A percentile compares a stretch with the other conserved stretches of the same genome.
Evolutionary conservation across 2,113 vertebrate genomes (phyloP).

Genomic region (Limanda limanda): DNA sequence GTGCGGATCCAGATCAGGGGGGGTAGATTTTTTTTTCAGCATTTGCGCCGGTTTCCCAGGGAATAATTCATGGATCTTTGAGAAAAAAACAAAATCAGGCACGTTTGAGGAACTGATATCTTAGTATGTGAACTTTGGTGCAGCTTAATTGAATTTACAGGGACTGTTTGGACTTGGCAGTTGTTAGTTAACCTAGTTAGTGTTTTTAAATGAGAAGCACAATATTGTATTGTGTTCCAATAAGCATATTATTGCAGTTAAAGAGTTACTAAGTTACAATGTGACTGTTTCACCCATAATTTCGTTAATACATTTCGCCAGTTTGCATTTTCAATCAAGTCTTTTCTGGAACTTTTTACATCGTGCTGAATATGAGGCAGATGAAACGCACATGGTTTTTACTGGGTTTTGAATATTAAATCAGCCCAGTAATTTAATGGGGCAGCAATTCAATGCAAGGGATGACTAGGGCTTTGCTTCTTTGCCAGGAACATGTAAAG

Average conservation of each 20-base stretch:
- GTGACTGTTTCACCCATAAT: background rate
- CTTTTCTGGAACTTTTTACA: constrained; percentile 6
- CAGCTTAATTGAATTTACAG: background rate
- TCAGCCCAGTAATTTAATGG: constrained; percentile 6
- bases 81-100: no score
- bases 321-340: background rate
- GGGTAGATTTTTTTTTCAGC: no score
- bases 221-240: background rate
- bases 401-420: constrained; percentile 10
- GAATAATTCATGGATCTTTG: no score
- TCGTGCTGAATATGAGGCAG: background rate
- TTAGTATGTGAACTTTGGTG: no score
- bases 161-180: background rate
- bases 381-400: background rate
- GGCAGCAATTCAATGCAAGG: constrained; percentile 11
- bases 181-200: no score
- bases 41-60: no score
- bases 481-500: constrained; percentile 21
- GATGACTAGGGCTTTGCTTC: constrained; percentile 22
- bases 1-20: no score
- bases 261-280: background rate
- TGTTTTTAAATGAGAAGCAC: no score
- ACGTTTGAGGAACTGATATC: no score
- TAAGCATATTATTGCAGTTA: background rate
- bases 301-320: background rate